A percentile compares a stretch with the other conserved stretches of the same genome.
Evolutionary conservation across 2,797 vertebrate species (phyloP).

Genomic region (Micromesistius poutassou): DNA sequence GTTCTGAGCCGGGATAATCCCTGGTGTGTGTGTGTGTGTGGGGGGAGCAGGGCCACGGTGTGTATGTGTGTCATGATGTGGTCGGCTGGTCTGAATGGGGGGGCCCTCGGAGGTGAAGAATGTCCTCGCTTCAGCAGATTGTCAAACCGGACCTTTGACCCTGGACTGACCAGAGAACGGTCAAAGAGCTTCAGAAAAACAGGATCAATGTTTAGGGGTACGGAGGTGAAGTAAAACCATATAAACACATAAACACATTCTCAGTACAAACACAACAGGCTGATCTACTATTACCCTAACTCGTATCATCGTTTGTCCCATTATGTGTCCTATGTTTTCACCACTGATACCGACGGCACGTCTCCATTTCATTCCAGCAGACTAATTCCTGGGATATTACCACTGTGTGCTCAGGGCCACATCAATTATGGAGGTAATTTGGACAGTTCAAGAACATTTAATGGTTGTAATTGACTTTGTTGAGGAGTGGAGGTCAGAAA

Average conservation of each 20-base stretch:
- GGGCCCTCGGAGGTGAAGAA: conserved; percentile 9
- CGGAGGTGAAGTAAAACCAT: neutral
- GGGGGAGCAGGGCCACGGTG: no score
- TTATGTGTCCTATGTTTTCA: neutral
- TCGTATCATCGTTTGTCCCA: neutral
- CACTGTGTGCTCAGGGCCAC: neutral
- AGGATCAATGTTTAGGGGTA: neutral
- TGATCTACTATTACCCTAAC: neutral
- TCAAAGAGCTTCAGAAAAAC: neutral
- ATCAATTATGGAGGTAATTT: neutral
- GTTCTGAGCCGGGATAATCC: neutral
- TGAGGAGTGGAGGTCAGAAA: neutral
- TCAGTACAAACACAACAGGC: neutral
- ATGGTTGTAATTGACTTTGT: conserved; percentile 1
- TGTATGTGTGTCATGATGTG: conserved; percentile 2
- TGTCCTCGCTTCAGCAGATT: conserved; percentile 18
- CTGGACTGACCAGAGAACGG: neutral
- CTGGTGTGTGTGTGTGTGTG: neutral
- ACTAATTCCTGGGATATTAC: neutral
- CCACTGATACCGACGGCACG: neutral
- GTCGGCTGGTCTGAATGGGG: neutral
- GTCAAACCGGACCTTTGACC: conserved; percentile 7
- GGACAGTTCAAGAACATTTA: neutral
- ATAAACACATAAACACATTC: no score
- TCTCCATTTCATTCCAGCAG: neutral